Evolutionary conservation across 1,140 invertebrate species (phyloP).

Genomic region (Drosophila mojavensis): DNA sequence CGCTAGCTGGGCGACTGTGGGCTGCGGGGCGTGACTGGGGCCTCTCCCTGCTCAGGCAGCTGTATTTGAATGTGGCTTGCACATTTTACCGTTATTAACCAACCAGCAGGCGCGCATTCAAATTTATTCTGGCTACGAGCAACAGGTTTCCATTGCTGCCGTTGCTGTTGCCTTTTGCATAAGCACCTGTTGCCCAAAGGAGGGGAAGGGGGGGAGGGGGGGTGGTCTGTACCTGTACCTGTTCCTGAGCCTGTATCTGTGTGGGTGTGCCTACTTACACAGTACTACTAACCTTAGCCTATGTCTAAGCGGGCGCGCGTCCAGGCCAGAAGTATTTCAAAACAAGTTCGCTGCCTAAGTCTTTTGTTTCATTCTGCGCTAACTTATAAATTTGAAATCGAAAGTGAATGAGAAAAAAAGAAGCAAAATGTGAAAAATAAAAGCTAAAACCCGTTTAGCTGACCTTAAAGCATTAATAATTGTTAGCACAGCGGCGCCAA

Average conservation of each 20-base stretch:
- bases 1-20: background rate
- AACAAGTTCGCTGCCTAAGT: constrained; percentile 69
- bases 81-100: constrained; percentile 76
- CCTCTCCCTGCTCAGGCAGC: constrained; percentile 27
- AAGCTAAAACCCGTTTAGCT: constrained; percentile 64
- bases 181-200: constrained; percentile 70
- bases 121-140: constrained; percentile 67
- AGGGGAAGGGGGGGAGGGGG: no score
- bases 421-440: constrained; percentile 2
- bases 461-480: constrained; percentile 80
- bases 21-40: background rate
- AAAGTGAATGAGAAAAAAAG: constrained; percentile 55
- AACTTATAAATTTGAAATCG: constrained; percentile 65
- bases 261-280: background rate
- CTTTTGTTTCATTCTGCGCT: constrained; percentile 46
- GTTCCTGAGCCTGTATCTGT: no score
- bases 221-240: background rate
- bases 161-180: constrained; percentile 57
- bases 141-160: constrained; percentile 52
- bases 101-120: constrained; percentile 60
- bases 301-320: background rate
- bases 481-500: constrained; percentile 65
- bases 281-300: constrained; percentile 14
- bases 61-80: constrained; percentile 19
- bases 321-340: constrained; percentile 63